phyloP scores from a whole-genome alignment of 2,888 invertebrate genomes.

The Drosophila borealis region DNA sequence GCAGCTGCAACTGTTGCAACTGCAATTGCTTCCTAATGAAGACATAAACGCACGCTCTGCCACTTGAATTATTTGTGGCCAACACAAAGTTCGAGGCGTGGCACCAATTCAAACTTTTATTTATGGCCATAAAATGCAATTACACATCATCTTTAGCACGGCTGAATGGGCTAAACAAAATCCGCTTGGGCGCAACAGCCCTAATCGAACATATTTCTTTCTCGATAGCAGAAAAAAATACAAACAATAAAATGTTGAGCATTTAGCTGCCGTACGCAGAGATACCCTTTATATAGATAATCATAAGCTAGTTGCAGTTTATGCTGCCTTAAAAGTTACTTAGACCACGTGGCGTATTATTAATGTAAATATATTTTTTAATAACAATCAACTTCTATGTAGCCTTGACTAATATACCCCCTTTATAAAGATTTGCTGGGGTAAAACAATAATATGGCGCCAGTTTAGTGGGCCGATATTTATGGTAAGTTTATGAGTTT shows the following conservation, averaged over 20 bases:
- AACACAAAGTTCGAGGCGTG: constrained; percentile 9
- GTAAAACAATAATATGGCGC: constrained; percentile 50
- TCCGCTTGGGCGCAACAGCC: constrained; percentile 37
- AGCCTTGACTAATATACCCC: constrained; percentile 29
- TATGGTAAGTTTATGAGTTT: constrained; percentile 70
- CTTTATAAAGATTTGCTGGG: neutral
- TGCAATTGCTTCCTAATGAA: constrained; percentile 66
- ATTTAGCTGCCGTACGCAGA: neutral
- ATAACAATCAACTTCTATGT: neutral
- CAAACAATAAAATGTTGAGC: constrained; percentile 23
- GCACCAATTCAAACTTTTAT: constrained; percentile 47
- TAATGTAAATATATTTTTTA: neutral
- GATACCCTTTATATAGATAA: constrained; percentile 9
- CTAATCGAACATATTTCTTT: constrained; percentile 48
- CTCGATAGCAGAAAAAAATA: neutral
- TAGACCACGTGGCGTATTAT: constrained; percentile 1
- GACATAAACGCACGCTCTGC: constrained; percentile 52
- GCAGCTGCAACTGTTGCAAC: constrained; percentile 45
- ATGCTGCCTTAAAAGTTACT: neutral
- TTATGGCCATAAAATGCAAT: constrained; percentile 76
- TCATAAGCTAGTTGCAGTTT: neutral
- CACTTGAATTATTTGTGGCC: constrained; percentile 39
- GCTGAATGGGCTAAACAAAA: constrained; percentile 22
- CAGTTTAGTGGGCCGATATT: constrained; percentile 57
- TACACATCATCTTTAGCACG: constrained; percentile 63